Evolutionary conservation across 2,888 invertebrate genomes (phyloP), one percentile per base, ranked within the genome.

Genomic region (Drosophila mulleri): DNA sequence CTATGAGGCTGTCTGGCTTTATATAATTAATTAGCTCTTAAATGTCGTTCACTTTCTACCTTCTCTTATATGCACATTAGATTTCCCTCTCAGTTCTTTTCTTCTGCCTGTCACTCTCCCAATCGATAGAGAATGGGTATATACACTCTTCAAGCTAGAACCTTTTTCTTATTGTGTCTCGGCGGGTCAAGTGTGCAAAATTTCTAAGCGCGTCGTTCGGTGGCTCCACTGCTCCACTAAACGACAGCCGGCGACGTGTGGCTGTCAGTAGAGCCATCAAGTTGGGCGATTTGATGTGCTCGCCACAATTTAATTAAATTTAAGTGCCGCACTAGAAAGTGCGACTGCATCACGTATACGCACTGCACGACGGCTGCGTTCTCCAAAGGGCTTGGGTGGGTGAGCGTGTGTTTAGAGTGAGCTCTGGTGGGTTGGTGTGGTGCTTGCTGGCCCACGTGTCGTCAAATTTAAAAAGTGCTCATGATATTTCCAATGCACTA

Each of bases 401-500:
- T 47, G 72, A 37, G 45, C 45, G 45, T 45, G 45, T 45, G 45
- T 3, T 45, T 45, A 23, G 45, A 45, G 23, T n/a, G 45, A 16
- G 41, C 37, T 3, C 3, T 23, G 14, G 18, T 64, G 60, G 65
- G 52, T 59, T 37, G 59, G 26, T 11, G 14, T n/a, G 58, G 14
- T 42, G 41, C 41, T 41, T n/a, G n/a, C 45, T 45, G 48, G 48
- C 87, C 84, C 84, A 86, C 83, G 77, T 73, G 82, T 82, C 69
- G 53, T 62, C 53, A 82, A 80, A 73, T 73, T 78, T 83, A 76
- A 83, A 83, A 83, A 83, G 67, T 75, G 77, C 75, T 83, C 82
- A 73, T 80, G 85, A 72, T 74, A 81, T 85, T 83, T 87, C 80
- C 78, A 80, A 71, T 87, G 87, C 87, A 87, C 50, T 80, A 73